A percentile compares a stretch with the other conserved stretches of the same genome.
Conservation (phyloP, 2,888 invertebrate species). For the Oeneis ivallda region DNA sequence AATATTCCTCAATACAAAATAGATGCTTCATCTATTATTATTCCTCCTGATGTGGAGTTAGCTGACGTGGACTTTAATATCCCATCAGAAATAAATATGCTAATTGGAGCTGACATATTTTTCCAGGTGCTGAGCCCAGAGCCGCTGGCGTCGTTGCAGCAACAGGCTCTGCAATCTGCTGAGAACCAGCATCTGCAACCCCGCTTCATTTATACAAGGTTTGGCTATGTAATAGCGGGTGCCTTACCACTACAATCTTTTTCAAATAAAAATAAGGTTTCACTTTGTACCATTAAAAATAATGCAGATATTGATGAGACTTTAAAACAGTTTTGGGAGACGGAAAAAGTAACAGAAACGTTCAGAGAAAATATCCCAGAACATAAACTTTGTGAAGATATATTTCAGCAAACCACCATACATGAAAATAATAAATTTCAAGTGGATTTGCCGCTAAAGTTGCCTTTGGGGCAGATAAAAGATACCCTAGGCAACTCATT, state of each 20-base stretch:
- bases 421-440: not conserved
- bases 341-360: not conserved
- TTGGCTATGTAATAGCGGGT: not conserved
- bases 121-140: not conserved
- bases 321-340: not conserved
- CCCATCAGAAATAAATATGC: constrained; percentile 1
- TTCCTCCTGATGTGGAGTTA: not conserved
- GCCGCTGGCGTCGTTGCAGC: not conserved
- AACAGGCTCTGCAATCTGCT: not conserved
- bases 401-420: not conserved
- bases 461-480: not conserved
- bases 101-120: not conserved
- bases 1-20: not conserved
- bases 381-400: not conserved
- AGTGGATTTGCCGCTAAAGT: not conserved
- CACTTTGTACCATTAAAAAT: not conserved
- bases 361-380: not conserved
- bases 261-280: not conserved
- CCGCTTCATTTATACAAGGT: not conserved
- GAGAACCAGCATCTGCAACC: not conserved
- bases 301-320: not conserved
- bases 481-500: not conserved
- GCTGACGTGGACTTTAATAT: not conserved
- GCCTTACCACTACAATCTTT: not conserved
- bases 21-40: not conserved